Evolutionary conservation across 1,140 invertebrate genomes (phyloP).

Genomic region (Cotesia typhae): DNA sequence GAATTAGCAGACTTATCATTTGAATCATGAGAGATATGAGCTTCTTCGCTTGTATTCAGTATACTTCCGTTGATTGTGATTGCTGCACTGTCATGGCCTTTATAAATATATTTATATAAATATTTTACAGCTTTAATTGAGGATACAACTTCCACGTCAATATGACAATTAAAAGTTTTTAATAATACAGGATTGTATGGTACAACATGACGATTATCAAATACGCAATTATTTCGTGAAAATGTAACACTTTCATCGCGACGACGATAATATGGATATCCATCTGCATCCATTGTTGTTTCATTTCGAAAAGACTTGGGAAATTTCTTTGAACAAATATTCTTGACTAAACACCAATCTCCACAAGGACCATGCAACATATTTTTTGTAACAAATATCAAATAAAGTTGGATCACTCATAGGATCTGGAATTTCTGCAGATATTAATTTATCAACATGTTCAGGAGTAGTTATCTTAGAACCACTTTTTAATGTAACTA

Average conservation of each 20-base stretch:
- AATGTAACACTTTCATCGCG: conserved; percentile 9
- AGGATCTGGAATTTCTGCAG: conserved; percentile 37
- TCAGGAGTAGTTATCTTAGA: conserved; percentile 23
- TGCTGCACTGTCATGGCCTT: conserved; percentile 19
- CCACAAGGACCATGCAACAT: conserved; percentile 53
- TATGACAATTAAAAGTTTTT: conserved; percentile 30
- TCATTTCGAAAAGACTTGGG: conserved; percentile 33
- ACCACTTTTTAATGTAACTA: conserved; percentile 40
- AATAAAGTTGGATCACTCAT: conserved; percentile 11
- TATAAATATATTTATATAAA: conserved; percentile 28
- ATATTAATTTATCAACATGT: conserved; percentile 34
- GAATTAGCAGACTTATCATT: no score
- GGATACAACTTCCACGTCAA: conserved; percentile 29
- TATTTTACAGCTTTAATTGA: conserved; percentile 29
- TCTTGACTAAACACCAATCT: conserved; percentile 40
- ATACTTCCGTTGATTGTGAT: not conserved
- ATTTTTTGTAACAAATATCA: conserved; percentile 33
- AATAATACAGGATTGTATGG: conserved; percentile 27
- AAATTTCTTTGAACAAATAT: conserved; percentile 47
- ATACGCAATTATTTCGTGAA: conserved; percentile 3
- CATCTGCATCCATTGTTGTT: conserved; percentile 21
- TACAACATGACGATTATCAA: conserved; percentile 29
- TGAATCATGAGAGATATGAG: no score
- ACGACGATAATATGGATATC: conserved; percentile 15
- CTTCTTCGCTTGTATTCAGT: no score